Conservation (phyloP, 37 sponge, comb jelly and placozoan genomes). For the Mnemiopsis leidyi region DNA sequence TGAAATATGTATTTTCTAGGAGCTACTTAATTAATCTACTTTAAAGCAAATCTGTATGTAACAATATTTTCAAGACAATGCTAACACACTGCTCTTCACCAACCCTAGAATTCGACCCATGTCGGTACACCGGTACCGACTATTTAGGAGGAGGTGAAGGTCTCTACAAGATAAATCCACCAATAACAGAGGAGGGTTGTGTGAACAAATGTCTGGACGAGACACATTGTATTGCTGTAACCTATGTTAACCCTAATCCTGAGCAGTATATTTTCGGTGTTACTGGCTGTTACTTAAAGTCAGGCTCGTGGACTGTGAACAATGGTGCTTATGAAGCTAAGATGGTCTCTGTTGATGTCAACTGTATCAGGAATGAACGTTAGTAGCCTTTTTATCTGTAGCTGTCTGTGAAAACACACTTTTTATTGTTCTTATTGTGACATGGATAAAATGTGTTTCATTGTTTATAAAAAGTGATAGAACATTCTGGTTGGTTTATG, state of each 20-base stretch:
- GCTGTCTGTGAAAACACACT: no score
- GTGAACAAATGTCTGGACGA: neutral
- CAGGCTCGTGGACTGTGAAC: neutral
- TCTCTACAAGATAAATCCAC: neutral
- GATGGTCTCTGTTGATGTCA: neutral
- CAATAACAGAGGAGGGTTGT: neutral
- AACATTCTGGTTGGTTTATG: no score
- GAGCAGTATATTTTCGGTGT: neutral
- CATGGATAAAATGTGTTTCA: no score
- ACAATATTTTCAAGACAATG: no score
- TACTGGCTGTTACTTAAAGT: neutral
- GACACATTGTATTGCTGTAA: neutral
- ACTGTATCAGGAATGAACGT: neutral
- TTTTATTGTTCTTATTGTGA: no score
- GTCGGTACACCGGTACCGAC: neutral
- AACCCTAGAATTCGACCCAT: neutral
- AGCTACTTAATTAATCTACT: no score
- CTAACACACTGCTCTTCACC: no score
- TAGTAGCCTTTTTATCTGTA: no score
- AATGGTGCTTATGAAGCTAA: neutral
- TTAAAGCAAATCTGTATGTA: no score
- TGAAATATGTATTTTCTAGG: no score
- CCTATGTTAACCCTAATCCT: neutral
- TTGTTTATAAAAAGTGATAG: no score
- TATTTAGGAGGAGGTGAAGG: neutral